Base-by-base conservation (phyloP, 1,140 invertebrate genomes). In the Campoletis sonorensis region DNA sequence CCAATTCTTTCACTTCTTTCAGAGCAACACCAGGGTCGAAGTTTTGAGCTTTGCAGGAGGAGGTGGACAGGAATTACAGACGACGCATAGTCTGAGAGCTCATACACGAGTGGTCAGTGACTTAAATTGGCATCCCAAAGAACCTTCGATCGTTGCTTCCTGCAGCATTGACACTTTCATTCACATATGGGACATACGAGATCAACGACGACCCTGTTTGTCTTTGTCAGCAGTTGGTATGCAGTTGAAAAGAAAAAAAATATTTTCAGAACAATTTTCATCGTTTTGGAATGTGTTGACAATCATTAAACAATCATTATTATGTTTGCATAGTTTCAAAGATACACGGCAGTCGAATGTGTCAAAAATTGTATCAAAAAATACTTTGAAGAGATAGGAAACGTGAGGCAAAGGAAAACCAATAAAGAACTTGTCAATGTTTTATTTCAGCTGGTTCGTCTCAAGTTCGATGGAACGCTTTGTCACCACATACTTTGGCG, bases 121-220 rank as follows among this genome's bases (percentile, higher is more conserved):
- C 89, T 93, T 99, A 68, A 97, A 98, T 90, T 99, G 98, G 96
- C 97, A 98, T 87, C 94, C 95, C 80, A 96, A 96, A 89, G 96
- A 98, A 89, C 95, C 96, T n/a, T 96, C 98, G 89, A 90, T 98
- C 18, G 92, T 99, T 81, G 97, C 97, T 15, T 97, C 97, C 45
- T 98, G 97, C 88, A 98, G 98, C 27, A 97, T 98, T 51, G 98
- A 99, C 89, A 97, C 97, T 64, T 98, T 96, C 87, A 97, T 98
- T 76, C 95, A 98, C 89, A 94, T 99, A 61, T 99, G 98, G 98
- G 98, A 99, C 88, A 93, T 98, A 13, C 93, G 97, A 88, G 97
- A 98, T 91, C 92, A 96, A 7, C 93, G 96, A 81, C 96, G 96
- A 89, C 98, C 97, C 37, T 93, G 94, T 18, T 88, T 96, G 27